Base-by-base conservation (phyloP, 2,797 vertebrate genomes). In the Geotrypetes seraphini region DNA sequence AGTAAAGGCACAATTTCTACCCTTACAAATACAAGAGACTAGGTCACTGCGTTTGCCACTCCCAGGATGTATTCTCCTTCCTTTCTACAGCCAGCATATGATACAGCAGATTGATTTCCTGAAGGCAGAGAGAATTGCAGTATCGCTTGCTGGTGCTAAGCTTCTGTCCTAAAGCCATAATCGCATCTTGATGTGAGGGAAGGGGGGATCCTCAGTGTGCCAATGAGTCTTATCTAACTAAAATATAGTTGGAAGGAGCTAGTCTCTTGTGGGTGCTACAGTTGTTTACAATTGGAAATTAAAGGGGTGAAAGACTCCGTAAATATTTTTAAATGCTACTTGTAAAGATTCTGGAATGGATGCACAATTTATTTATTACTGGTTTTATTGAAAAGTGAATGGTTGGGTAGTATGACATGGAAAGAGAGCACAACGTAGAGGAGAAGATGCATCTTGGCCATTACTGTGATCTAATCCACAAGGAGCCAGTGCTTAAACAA, bases 401-500 rank as follows among this genome's bases (percentile, higher is more conserved):
- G 22, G 40, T 33, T 33, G 31, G 9, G 35, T n/a, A n/a, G n/a
- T n/a, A n/a, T n/a, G n/a, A n/a, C n/a, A n/a, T n/a, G n/a, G n/a
- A n/a, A n/a, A n/a, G n/a, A n/a, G n/a, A n/a, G n/a, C n/a, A n/a
- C n/a, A n/a, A n/a, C n/a, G n/a, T n/a, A n/a, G n/a, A n/a, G 9
- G 22, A 36, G 12, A 26, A 36, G 12, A 26, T 47, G 39, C 27
- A n/a, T n/a, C n/a, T n/a, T n/a, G n/a, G n/a, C n/a, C 0, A 31
- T 3, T 15, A 42, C 11, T 15, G n/a, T n/a, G 37, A 16, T 13
- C 5, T n/a, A 23, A 28, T 37, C 47, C 10, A 31, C 56, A 39
- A 65, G 34, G 57, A 56, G 43, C 50, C 16, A 48, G 39, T 50
- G 42, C 35, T 35, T 57, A 42, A 57, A 46, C 50, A 78, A 60